phyloP scores from a whole-genome alignment of 2,888 invertebrate genomes.

The Ophion obscuratus region DNA sequence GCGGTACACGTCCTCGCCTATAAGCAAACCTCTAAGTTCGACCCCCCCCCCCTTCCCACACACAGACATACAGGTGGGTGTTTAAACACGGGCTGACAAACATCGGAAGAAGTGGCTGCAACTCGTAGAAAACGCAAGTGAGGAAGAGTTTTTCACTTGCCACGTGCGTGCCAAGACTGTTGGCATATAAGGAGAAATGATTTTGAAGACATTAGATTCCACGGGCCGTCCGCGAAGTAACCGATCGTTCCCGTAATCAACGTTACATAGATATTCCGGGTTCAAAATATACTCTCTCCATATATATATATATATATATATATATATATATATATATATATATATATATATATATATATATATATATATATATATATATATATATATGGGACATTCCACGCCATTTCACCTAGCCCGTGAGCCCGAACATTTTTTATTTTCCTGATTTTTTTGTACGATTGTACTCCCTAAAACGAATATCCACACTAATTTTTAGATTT shows the following conservation, averaged over 20 bases:
- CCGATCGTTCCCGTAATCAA: background rate
- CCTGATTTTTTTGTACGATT: too few species aligned
- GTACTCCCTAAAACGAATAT: too few species aligned
- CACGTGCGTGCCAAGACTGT: slow-evolving; percentile 43
- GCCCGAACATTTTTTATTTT: too few species aligned
- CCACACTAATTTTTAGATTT: too few species aligned
- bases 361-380: too few species aligned
- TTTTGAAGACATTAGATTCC: background rate
- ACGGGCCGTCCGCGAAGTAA: background rate
- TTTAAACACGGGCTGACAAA: slow-evolving; percentile 57
- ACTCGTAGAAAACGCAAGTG: slow-evolving; percentile 12
- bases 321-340: too few species aligned
- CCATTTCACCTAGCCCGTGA: too few species aligned
- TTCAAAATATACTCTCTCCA: background rate
- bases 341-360: too few species aligned
- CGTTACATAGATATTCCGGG: background rate
- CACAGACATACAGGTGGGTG: slow-evolving; percentile 23
- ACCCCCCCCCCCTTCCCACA: slow-evolving; percentile 15
- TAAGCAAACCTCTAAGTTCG: slow-evolving; percentile 55
- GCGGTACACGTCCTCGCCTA: slow-evolving; percentile 49
- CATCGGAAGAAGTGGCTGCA: slow-evolving; percentile 39
- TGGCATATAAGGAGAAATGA: background rate
- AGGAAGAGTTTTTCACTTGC: slow-evolving; percentile 1
- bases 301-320: slow-evolving; percentile 20
- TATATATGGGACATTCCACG: too few species aligned